These are phyloP conservation scores for Cisticola juncidis DNA, from an alignment of 2,113 vertebrate genomes.

Conservation along the genomic window DNA sequence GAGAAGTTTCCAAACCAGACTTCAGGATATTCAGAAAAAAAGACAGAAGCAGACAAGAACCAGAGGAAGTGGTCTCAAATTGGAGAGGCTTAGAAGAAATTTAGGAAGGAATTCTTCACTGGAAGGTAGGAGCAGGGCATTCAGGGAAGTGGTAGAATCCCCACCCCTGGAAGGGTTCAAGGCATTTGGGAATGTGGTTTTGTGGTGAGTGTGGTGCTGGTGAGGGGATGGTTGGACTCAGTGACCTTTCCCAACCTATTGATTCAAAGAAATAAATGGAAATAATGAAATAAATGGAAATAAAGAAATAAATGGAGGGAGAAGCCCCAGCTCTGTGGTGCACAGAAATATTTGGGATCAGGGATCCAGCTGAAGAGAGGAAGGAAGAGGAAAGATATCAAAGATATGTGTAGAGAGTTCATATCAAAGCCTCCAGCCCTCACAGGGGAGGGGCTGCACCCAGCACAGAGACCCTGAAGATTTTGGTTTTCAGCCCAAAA, in stretches of 20 bases:
- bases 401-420: not conserved
- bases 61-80: not conserved
- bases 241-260: not conserved
- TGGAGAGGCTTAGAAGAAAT: not conserved
- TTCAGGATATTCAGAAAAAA: not conserved
- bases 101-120: not conserved
- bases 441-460: not conserved
- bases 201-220: not conserved
- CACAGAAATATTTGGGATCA: too few relatives aligned
- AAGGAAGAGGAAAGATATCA: not conserved
- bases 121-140: not conserved
- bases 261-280: too few relatives aligned
- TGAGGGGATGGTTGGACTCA: not conserved
- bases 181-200: not conserved
- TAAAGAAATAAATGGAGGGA: not conserved
- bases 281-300: too few relatives aligned
- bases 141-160: not conserved
- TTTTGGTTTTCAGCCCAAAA: not conserved
- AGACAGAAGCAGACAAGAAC: not conserved
- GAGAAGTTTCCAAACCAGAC: not conserved
- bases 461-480: not conserved
- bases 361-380: not conserved
- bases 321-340: not conserved
- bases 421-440: fast-evolving
- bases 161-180: not conserved